Base-by-base conservation (phyloP, 1,140 invertebrate genomes). In the Batillaria attramentaria region DNA sequence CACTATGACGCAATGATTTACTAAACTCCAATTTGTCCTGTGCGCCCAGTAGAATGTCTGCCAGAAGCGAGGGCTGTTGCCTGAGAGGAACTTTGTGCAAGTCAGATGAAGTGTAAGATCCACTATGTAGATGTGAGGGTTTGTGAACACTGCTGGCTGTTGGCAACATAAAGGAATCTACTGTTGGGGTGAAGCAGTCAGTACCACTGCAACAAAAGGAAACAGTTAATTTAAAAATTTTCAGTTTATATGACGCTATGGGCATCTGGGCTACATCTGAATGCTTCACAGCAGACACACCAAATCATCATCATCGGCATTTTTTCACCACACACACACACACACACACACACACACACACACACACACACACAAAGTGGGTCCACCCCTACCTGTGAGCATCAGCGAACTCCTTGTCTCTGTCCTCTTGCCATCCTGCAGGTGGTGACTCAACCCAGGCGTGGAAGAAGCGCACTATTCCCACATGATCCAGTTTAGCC, bases 401-500 rank as follows among this genome's bases (percentile, higher is more conserved):
- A 20, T 70, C 20, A 1, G 41, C 33, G 68, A 70, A n/a, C 13
- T 93, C 86, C 70, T 92, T 92, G 91, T 98, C 97, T 76, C 94
- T 93, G 65, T 94, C 91, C 86, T 97, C 94, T 90, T 97, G 94
- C 96, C 97, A 98, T 1, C 94, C 95, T 16, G 92, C 89, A 6
- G 98, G 97, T 37, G 97, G 97, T 70, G 94, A 94, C 91, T 99
- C 97, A 0, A 97, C 89, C 98, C 97, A 99, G 0, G 97, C 94
- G 92, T 97, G 95, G 89, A 97, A 98, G 89, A 98, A 99, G 20
- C 98, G 92, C 18, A 99, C 97, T 84, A 99, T 99, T 88, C 98
- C 95, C 50, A 94, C 93, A 92, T 99, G 98, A 81, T 99, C 97
- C 68, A 99, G 92, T 89, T 96, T 97, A 6, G 98, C 98, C 20